Conservation (phyloP, 2,797 vertebrate species). For the Rhynchotus rufescens region DNA sequence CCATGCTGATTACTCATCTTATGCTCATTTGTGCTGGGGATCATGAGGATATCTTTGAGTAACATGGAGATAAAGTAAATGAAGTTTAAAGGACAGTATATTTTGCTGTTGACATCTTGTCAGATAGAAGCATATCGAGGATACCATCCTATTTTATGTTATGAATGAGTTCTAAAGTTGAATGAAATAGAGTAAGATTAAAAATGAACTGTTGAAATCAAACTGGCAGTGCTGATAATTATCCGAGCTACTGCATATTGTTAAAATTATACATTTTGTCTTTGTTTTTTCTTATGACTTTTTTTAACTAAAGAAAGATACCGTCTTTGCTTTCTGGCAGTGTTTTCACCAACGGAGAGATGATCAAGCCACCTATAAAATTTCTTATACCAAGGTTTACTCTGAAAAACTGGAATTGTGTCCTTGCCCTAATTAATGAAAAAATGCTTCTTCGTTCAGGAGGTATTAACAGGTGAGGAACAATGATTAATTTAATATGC, state of each 20-base stretch:
- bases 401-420: slow-evolving; percentile 78
- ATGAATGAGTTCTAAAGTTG: background rate
- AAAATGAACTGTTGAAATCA: background rate
- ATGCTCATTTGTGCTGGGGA: slow-evolving; percentile 23
- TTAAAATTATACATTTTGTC: background rate
- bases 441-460: slow-evolving; percentile 78
- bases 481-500: background rate
- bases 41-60: background rate
- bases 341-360: slow-evolving; percentile 82
- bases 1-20: background rate
- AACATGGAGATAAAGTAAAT: background rate
- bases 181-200: background rate
- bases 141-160: background rate
- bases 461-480: slow-evolving; percentile 76
- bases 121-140: background rate
- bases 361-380: slow-evolving; percentile 74
- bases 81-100: background rate
- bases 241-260: background rate
- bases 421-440: slow-evolving; percentile 80
- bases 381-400: slow-evolving; percentile 82
- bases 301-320: background rate
- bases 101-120: background rate
- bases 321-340: slow-evolving; percentile 44
- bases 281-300: background rate
- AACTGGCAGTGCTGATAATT: background rate